Evolutionary conservation across 1,140 invertebrate species (phyloP), one percentile per base, ranked within the genome.

Genomic region (Maconellicoccus hirsutus): DNA sequence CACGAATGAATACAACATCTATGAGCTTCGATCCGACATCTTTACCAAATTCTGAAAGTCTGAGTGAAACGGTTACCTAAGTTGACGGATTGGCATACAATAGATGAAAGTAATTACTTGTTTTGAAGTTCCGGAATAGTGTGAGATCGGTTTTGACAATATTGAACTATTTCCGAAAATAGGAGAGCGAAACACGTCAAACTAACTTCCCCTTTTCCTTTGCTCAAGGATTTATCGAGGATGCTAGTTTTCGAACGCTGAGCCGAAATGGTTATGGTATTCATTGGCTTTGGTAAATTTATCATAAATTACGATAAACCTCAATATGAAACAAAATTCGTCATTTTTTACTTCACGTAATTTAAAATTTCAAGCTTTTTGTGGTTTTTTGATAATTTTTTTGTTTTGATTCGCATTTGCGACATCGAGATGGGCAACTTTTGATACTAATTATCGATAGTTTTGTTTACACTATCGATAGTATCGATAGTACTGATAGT

Each of bases 131-230:
- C 96, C 23, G 93, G 89, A 52, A 98, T 92, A 10, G 93, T 96
- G 76, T 92, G 92, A 22, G 95, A 94, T 78, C 93, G 85, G 80
- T 95, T 97, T 80, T 98, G 96, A 78, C 93, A 96, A 80, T 98
- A 99, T 79, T 98, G 94, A 4, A 99, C 94, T 71, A 98, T 87
- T 85, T 99, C 97, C 1, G 94, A 96, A 80, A 99, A 98, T 59
- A 99, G 82, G 66, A 99, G 81, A 0, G 96, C 95, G 82, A 93
- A 98, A 75, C 93, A 91, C 75, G 92, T 96, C 69, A 97, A 81
- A 74, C 93, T 91, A 74, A 96, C 89, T 83, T 96, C 94, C 6
- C 87, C 86, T 81, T 94, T 96, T 3, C 93, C 94, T 82, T 92
- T 91, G 75, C 92, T 95, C 0, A 98, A 79, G 0, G 93, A 90